phyloP scores from a whole-genome alignment of 2,888 invertebrate genomes.

The Atethmia centrago region DNA sequence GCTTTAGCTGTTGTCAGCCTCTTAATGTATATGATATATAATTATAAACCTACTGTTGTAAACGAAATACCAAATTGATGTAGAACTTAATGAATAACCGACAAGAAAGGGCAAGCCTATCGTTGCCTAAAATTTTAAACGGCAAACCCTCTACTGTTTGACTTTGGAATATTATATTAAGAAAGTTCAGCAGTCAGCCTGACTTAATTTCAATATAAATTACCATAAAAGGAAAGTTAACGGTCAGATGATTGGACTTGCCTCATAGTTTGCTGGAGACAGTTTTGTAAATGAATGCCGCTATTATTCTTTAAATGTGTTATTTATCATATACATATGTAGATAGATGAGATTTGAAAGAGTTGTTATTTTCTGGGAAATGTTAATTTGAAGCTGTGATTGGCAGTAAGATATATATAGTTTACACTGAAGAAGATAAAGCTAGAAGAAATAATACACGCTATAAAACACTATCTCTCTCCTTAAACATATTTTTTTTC shows the following conservation, averaged over 20 bases:
- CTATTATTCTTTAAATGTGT: slow-evolving; percentile 52
- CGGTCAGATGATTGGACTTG: slow-evolving; percentile 71
- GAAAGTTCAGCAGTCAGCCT: slow-evolving; percentile 73
- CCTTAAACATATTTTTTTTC: too few species aligned
- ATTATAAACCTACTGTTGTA: too few species aligned
- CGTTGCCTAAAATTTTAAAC: slow-evolving; percentile 74
- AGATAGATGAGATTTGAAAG: neutral
- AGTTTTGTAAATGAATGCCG: slow-evolving; percentile 58
- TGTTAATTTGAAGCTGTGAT: slow-evolving; percentile 20
- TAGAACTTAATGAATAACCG: slow-evolving; percentile 59
- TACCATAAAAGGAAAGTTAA: slow-evolving; percentile 79
- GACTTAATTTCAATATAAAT: slow-evolving; percentile 74
- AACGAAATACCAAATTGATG: slow-evolving; percentile 51
- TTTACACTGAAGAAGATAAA: neutral
- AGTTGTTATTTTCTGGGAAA: slow-evolving; percentile 6
- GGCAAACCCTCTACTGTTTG: slow-evolving; percentile 72
- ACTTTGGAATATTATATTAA: slow-evolving; percentile 80
- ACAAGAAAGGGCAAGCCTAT: slow-evolving; percentile 62
- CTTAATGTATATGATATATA: too few species aligned
- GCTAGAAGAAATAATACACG: too few species aligned
- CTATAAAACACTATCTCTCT: too few species aligned
- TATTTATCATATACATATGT: too few species aligned
- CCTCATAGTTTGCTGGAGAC: slow-evolving; percentile 61
- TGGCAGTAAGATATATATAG: neutral
- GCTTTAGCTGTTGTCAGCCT: too few species aligned